phyloP scores from a whole-genome alignment of 2,113 vertebrate genomes.

The Bucco capensis region DNA sequence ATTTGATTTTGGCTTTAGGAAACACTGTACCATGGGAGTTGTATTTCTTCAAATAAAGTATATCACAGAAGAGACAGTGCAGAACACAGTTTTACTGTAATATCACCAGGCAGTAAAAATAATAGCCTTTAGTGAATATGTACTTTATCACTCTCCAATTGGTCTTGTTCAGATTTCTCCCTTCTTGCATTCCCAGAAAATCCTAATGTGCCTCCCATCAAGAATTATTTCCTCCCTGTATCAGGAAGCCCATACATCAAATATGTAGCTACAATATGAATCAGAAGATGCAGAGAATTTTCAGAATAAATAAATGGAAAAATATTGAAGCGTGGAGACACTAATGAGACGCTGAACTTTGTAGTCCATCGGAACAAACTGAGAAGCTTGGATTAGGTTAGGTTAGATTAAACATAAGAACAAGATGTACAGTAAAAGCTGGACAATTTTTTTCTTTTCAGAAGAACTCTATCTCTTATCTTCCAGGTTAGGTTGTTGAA shows the following conservation, averaged over 20 bases:
- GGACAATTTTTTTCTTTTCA: not conserved
- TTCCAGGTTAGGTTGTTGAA: not conserved
- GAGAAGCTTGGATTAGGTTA: not conserved
- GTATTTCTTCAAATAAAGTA: not conserved
- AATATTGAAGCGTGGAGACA: not conserved
- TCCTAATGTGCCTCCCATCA: not conserved
- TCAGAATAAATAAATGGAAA: not conserved
- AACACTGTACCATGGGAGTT: not conserved
- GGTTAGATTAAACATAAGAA: not conserved
- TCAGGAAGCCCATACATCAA: not conserved
- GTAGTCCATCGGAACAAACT: not conserved
- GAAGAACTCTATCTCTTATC: not conserved
- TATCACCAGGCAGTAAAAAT: not conserved
- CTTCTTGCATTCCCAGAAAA: not conserved
- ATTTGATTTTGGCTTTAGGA: not conserved
- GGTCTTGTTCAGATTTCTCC: not conserved
- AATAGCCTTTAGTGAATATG: not conserved
- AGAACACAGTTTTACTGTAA: not conserved
- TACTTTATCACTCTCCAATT: not conserved
- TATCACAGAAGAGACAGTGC: not conserved
- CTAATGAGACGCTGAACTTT: not conserved
- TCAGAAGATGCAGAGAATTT: not conserved
- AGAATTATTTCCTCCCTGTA: not conserved
- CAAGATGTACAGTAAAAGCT: not conserved
- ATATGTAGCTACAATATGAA: not conserved